phyloP scores from a whole-genome alignment of 2,113 vertebrate species.

The Neogobius melanostomus region DNA sequence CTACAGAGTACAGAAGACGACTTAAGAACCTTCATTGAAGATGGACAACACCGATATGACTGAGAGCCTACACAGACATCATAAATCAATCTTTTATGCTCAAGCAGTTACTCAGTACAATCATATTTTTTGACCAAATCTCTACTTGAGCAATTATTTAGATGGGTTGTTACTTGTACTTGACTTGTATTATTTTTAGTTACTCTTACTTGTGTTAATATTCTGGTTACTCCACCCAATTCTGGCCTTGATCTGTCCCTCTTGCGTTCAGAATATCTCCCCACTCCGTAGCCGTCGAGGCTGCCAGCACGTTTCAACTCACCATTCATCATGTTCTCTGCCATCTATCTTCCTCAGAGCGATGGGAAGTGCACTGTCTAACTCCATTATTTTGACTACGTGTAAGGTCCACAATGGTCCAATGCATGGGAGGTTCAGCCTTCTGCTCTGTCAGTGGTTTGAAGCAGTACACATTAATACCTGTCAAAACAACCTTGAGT shows the following conservation, averaged over 20 bases:
- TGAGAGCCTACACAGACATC: too few species aligned
- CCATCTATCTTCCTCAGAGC: conserved; percentile 26
- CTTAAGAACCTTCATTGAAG: too few species aligned
- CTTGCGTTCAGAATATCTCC: conserved; percentile 1
- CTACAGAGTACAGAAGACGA: too few species aligned
- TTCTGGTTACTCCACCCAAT: too few species aligned
- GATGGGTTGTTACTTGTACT: too few species aligned
- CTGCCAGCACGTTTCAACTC: conserved; percentile 33
- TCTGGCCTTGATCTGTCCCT: conserved; percentile 12
- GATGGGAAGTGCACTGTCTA: conserved; percentile 28
- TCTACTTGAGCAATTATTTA: too few species aligned
- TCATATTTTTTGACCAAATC: too few species aligned
- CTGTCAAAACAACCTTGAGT: conserved; percentile 46
- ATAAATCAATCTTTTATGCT: too few species aligned
- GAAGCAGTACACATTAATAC: conserved; percentile 28
- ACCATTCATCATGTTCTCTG: conserved; percentile 44
- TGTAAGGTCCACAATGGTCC: conserved; percentile 28
- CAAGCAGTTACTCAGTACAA: too few species aligned
- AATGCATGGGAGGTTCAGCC: conserved; percentile 11
- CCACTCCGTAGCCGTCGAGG: conserved; percentile 10
- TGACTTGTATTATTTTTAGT: too few species aligned
- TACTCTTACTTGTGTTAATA: too few species aligned
- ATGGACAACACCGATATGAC: too few species aligned
- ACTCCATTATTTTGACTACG: conserved; percentile 35
- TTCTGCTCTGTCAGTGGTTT: conserved; percentile 29